phyloP scores from a whole-genome alignment of 2,797 vertebrate genomes.

The Spondyliosoma cantharus region DNA sequence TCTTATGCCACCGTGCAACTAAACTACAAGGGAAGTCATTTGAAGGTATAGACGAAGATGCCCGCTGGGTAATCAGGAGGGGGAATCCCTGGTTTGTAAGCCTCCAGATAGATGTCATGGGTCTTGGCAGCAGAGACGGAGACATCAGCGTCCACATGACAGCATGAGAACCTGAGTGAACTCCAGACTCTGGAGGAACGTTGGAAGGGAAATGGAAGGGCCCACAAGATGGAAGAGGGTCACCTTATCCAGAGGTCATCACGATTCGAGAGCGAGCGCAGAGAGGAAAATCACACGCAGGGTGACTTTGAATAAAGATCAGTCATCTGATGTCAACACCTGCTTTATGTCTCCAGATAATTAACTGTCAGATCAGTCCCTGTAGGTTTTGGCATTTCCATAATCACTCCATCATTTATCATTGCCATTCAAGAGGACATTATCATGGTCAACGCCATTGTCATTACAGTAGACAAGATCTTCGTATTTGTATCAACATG shows the following conservation, averaged over 20 bases:
- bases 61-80: constrained; percentile 29
- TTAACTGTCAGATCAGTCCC: constrained; percentile 66
- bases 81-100: constrained; percentile 44
- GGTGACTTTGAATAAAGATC: constrained; percentile 62
- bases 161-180: constrained; percentile 51
- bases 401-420: constrained; percentile 63
- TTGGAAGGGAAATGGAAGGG: constrained; percentile 18
- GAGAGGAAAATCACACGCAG: constrained; percentile 17
- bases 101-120: constrained; percentile 65
- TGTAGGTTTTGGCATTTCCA: constrained; percentile 58
- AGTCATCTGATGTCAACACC: constrained; percentile 54
- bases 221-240: constrained; percentile 42
- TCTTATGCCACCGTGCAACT: not conserved
- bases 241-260: constrained; percentile 50
- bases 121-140: constrained; percentile 54
- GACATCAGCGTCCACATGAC: constrained; percentile 65
- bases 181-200: constrained; percentile 31
- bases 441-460: constrained; percentile 25
- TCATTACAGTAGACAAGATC: not conserved
- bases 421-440: constrained; percentile 41
- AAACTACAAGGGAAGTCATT: constrained; percentile 6
- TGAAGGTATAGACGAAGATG: not conserved
- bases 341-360: constrained; percentile 68
- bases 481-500: not conserved
- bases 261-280: constrained; percentile 2